Percentiles rank a stretch among this genome's conserved stretches.
Evolutionary conservation across 2,888 invertebrate genomes (phyloP).

Genomic region (Epistrophe eligans): DNA sequence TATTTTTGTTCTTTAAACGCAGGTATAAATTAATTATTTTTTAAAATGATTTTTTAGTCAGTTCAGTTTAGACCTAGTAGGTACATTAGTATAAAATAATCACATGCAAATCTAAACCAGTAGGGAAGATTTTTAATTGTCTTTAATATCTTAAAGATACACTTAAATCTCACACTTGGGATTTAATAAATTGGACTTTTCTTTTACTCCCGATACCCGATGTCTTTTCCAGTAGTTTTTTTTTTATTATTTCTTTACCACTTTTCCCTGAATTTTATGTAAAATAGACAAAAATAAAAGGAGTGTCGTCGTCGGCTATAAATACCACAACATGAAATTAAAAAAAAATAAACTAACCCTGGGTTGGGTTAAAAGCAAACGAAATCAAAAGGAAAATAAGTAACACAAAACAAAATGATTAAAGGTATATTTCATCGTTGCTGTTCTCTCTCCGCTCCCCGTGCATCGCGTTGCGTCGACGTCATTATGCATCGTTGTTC

Average conservation of each 20-base stretch:
- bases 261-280: constrained; percentile 62
- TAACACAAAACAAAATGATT: constrained; percentile 32
- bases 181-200: not conserved
- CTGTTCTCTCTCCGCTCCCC: too few relatives aligned
- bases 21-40: too few relatives aligned
- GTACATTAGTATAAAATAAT: not conserved
- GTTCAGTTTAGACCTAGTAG: too few relatives aligned
- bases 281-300: constrained; percentile 59
- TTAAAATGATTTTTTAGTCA: too few relatives aligned
- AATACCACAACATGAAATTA: constrained; percentile 54
- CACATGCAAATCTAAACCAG: not conserved
- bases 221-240: constrained; percentile 46
- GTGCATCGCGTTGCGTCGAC: not conserved
- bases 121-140: not conserved
- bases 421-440: constrained; percentile 30
- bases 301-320: constrained; percentile 66
- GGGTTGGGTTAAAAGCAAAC: constrained; percentile 29
- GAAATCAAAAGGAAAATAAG: constrained; percentile 66
- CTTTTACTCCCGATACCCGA: constrained; percentile 19
- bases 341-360: constrained; percentile 35
- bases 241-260: constrained; percentile 44
- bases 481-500: constrained; percentile 25
- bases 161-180: not conserved
- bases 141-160: not conserved
- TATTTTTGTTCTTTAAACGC: not conserved